Percentiles rank a stretch among this genome's conserved stretches.
These are phyloP conservation scores for Mythimna impura DNA, from an alignment of 2,888 invertebrate genomes.

Conservation along the genomic window DNA sequence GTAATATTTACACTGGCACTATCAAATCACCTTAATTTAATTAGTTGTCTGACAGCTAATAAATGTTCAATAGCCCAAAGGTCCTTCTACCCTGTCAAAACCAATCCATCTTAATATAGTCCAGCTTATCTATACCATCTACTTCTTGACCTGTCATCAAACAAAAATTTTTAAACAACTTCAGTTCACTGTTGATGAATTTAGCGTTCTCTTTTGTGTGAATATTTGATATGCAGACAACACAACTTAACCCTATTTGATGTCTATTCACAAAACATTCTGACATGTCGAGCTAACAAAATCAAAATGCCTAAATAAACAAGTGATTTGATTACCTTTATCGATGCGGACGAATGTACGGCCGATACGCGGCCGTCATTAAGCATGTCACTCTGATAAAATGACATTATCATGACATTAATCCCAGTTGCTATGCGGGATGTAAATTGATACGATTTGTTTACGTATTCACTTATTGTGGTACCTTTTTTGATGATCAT, in stretches of 20 bases:
- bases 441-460: constrained; percentile 50
- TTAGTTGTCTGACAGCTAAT: too few relatives aligned
- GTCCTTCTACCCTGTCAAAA: too few relatives aligned
- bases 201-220: neutral
- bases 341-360: constrained; percentile 29
- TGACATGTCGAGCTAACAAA: constrained; percentile 24
- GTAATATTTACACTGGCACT: too few relatives aligned
- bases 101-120: too few relatives aligned
- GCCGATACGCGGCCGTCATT: constrained; percentile 39
- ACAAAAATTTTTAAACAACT: too few relatives aligned
- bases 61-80: too few relatives aligned
- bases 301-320: constrained; percentile 30
- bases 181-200: too few relatives aligned
- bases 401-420: constrained; percentile 55
- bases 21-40: too few relatives aligned
- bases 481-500: constrained; percentile 17
- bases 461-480: constrained; percentile 15
- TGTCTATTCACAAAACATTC: constrained; percentile 35
- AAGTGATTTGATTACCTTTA: constrained; percentile 49
- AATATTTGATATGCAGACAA: neutral
- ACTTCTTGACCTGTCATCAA: too few relatives aligned
- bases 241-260: constrained; percentile 1
- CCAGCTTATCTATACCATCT: too few relatives aligned
- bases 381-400: constrained; percentile 39
- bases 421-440: constrained; percentile 55